Percentiles rank a stretch among this genome's conserved stretches.
phyloP scores from a whole-genome alignment of 2,797 vertebrate species.

The Bufotes viridis region DNA sequence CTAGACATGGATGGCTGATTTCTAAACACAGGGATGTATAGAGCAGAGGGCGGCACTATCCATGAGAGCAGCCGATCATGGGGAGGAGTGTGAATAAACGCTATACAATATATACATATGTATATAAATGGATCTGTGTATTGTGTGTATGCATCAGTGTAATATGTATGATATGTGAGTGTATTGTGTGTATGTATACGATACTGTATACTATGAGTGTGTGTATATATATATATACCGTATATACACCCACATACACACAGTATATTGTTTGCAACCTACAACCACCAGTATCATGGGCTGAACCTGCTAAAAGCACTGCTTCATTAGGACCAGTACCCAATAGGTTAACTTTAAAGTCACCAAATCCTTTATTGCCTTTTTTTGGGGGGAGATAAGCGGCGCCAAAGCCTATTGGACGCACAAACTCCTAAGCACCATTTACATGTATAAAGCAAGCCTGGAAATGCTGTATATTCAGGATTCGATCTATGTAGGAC shows the following conservation, averaged over 20 bases:
- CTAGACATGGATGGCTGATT: constrained; percentile 18
- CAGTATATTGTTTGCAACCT: no score
- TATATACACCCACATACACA: no score
- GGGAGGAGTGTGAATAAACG: no score
- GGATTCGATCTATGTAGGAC: not conserved
- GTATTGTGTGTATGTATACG: no score
- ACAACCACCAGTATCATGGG: not conserved
- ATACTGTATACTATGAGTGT: no score
- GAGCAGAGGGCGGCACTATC: not conserved
- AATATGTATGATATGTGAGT: not conserved
- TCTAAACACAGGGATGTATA: not conserved
- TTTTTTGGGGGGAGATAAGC: not conserved
- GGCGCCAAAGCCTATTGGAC: not conserved
- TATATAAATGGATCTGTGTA: no score
- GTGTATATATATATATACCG: no score
- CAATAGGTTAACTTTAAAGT: not conserved
- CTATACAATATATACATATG: no score
- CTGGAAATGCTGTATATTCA: no score
- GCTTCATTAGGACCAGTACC: not conserved
- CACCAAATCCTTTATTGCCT: not conserved
- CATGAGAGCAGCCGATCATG: not conserved
- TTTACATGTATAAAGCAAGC: not conserved
- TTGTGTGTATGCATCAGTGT: no score
- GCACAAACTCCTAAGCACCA: not conserved
- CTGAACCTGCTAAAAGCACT: not conserved